These are phyloP conservation scores for Polia nebulosa DNA, from an alignment of 2,888 invertebrate species.

Conservation along the genomic window DNA sequence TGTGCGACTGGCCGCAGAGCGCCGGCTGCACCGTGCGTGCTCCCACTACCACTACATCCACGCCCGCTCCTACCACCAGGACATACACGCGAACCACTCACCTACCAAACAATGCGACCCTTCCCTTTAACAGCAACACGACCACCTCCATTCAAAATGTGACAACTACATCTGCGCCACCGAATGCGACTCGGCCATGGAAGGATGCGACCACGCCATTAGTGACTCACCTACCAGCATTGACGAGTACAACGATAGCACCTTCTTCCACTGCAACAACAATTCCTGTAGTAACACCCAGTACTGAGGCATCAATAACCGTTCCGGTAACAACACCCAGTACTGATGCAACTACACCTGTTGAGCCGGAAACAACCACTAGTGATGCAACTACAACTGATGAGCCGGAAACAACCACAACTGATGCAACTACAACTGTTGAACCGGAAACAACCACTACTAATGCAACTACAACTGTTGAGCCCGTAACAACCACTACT, in stretches of 20 bases:
- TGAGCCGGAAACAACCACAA: neutral
- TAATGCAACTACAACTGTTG: neutral
- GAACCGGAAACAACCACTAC: neutral
- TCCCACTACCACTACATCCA: neutral
- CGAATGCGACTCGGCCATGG: slow-evolving; percentile 21
- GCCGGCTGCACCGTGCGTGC: slow-evolving; percentile 65
- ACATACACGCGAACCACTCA: neutral
- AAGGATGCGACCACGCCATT: neutral
- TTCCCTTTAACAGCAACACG: neutral
- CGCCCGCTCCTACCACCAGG: neutral
- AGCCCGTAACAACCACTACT: neutral
- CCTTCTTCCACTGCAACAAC: no score
- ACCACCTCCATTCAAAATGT: neutral
- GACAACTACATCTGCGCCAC: slow-evolving; percentile 5
- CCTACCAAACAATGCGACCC: neutral
- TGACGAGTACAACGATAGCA: neutral
- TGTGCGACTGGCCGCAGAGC: slow-evolving; percentile 68
- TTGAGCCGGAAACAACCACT: neutral
- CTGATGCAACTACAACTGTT: neutral
- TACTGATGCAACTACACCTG: neutral
- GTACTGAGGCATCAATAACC: neutral
- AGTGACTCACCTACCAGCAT: neutral
- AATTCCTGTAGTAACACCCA: no score
- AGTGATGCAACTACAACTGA: neutral
- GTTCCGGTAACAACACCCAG: neutral